A percentile compares a stretch with the other conserved stretches of the same genome.
phyloP scores from a whole-genome alignment of 2,113 vertebrate species.

The Platycercus adscitus region DNA sequence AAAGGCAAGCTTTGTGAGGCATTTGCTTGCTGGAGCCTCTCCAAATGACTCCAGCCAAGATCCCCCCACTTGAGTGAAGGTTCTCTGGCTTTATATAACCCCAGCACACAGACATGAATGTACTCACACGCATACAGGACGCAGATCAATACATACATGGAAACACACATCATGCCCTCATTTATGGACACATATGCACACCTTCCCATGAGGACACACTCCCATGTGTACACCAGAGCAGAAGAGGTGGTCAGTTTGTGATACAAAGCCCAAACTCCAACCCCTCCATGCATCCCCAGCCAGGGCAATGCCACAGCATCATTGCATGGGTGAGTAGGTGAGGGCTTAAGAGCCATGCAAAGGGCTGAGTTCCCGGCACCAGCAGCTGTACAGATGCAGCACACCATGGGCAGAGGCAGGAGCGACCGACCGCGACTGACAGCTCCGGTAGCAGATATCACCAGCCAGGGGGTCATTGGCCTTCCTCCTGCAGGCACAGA shows the following conservation, averaged over 20 bases:
- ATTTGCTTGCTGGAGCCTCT: neutral
- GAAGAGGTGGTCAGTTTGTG: neutral
- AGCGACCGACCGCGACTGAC: fast-evolving
- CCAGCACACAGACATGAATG: neutral
- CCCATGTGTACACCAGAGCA: neutral
- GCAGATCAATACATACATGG: fast-evolving
- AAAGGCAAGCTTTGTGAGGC: neutral
- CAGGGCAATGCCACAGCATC: neutral
- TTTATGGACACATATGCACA: neutral
- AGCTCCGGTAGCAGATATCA: neutral
- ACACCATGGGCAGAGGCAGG: neutral
- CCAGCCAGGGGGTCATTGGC: neutral
- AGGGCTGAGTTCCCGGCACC: neutral
- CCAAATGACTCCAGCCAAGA: neutral
- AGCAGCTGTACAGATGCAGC: neutral
- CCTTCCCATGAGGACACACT: neutral
- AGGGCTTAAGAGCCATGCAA: neutral
- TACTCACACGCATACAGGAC: neutral
- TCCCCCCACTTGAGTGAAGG: neutral
- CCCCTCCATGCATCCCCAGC: no score
- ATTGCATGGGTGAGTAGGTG: fast-evolving
- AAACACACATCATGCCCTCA: no score
- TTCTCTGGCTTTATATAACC: neutral
- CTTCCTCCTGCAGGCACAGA: neutral
- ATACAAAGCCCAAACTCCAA: no score